Evolutionary conservation across 2,888 invertebrate genomes (phyloP), one percentile per base, ranked within the genome.

Genomic region (Resseliella maxima): DNA sequence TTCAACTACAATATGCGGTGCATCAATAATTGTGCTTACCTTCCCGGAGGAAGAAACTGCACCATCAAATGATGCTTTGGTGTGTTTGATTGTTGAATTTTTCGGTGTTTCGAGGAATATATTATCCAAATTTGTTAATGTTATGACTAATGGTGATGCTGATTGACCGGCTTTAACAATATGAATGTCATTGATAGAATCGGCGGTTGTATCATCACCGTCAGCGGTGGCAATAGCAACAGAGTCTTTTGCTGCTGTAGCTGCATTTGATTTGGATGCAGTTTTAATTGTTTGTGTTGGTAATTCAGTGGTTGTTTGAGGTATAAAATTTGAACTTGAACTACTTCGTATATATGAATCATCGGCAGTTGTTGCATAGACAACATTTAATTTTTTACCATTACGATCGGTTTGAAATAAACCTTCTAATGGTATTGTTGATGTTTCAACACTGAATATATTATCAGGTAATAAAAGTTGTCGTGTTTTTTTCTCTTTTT

Each of bases 381-480:
- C 92, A 1, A 92, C 89, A 88, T 83, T 86, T 31, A 86, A 59
- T 24, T 54, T 38, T 54, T 86, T 86, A 21, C 85, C 81, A 45
- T 46, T 50, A 15, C 86, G 50, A 54, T 86, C 88, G 45, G 92
- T 92, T 89, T 93, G 93, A 88, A 95, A 95, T 12, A 95, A 90
- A 0, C 93, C 94, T 91, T 95, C 94, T 87, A 95, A 90, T 18
- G 95, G 91, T 87, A 95, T 92, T 0, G 95, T 95, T 0, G 95
- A 94, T 0, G 94, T 93, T 89, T 95, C 93, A 12, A 91, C 89
- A 45, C 90, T 90, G 35, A 89, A 89, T 86, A 91, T 88, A 0
- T 90, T 90, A 86, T 91, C 90, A 0, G 91, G 90, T n/a, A 90
- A 86, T 21, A 90, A 87, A 5, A 89, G 45, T 50, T 87, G 87